Percentiles rank a stretch among this genome's conserved stretches.
Evolutionary conservation across 2,888 invertebrate species (phyloP).

Genomic region (Sesia bembeciformis): DNA sequence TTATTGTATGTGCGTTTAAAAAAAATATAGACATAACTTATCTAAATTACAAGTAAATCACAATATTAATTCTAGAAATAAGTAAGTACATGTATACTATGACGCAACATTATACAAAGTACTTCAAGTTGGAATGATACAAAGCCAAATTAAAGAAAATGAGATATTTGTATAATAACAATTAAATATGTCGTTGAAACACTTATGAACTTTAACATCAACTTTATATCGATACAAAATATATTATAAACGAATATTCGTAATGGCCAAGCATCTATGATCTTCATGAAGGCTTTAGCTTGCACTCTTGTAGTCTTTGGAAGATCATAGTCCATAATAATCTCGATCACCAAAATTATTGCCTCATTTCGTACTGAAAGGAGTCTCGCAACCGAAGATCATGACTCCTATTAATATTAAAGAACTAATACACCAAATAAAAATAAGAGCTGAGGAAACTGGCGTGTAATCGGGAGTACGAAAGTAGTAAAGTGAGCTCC

Average conservation of each 20-base stretch:
- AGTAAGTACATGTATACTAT: too few species aligned
- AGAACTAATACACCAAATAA: conserved; percentile 4
- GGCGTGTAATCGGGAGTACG: background rate
- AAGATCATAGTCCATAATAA: conserved; percentile 9
- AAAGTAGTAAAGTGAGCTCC: conserved; percentile 5
- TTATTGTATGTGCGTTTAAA: too few species aligned
- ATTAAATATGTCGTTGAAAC: conserved; percentile 52
- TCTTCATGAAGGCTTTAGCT: conserved; percentile 10
- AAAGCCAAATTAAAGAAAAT: conserved; percentile 23
- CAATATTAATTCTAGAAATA: too few species aligned
- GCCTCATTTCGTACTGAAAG: conserved; percentile 4
- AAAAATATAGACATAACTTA: too few species aligned
- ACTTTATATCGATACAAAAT: conserved; percentile 45
- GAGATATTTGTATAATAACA: conserved; percentile 47
- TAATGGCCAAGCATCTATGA: conserved; percentile 13
- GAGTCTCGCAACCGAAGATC: conserved; percentile 6
- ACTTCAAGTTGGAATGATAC: too few species aligned
- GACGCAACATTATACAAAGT: too few species aligned
- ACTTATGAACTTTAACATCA: conserved; percentile 50
- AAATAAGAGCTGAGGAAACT: conserved; percentile 1
- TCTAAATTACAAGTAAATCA: too few species aligned
- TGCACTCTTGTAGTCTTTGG: conserved; percentile 2
- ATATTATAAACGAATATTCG: conserved; percentile 38
- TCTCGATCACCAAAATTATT: conserved; percentile 6
- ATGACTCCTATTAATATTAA: conserved; percentile 2